Base-by-base conservation (phyloP, 2,797 vertebrate genomes). In the Strix occidentalis region DNA sequence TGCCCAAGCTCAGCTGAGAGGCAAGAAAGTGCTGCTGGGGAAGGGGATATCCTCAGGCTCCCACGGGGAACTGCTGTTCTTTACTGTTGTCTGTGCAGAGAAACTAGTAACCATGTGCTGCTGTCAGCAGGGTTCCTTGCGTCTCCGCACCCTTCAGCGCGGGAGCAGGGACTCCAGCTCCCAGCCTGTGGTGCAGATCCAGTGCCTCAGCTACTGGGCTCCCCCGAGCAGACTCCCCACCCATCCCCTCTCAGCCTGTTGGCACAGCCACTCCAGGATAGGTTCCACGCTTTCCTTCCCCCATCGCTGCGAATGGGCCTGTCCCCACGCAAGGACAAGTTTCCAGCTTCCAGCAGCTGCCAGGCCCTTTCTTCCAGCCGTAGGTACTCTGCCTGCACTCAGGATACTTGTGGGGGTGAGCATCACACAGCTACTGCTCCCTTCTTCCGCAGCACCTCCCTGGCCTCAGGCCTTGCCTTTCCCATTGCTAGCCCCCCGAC, bases 401-500 rank as follows among this genome's bases (percentile, higher is more conserved):
- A 69, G 33, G 31, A 2, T 10, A 5, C 35, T 54, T 23, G 6
- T 1, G 2, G 18, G 60, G 48, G 10, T 41, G 28, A 66, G 63
- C 68, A 57, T 16, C 41, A 61, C 33, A 11, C 11, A 37, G 33
- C 26, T 45, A 46, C 43, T 29, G 16, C 56, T 21, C 25, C 43
- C n/a, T 66, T 35, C 50, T 43, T 33, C 35, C 0, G 1, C 46
- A 50, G 5, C 43, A 23, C 35, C 25, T 24, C 37, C 33, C 43
- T 31, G n/a, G 16, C 33, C 11, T 39, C 31, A 24, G 9, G 29
- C 57, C 19, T 68, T 77, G 58, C 16, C 1, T 56, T 51, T 48
- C 60, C 28, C 45, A 7, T 0, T 33, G 35, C 60, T 11, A n/a
- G 43, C 11, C 31, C 28, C 21, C 2, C 0, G 0, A 11, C 16